phyloP scores from a whole-genome alignment of 2,113 vertebrate species.

The Thalassarche chlororhynchos region DNA sequence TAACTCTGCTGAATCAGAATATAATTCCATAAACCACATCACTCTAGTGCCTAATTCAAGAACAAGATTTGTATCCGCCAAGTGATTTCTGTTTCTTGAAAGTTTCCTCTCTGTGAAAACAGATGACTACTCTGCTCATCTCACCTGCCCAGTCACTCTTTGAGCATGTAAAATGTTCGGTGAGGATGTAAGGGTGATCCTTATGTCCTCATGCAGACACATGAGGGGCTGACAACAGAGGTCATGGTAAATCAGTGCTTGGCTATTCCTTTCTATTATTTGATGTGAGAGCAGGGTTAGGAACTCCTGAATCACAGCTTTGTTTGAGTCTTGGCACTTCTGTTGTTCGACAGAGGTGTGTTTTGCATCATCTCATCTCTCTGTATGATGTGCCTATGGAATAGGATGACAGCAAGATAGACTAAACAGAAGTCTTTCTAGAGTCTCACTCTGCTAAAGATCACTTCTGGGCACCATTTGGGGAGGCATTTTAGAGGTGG shows the following conservation, averaged over 20 bases:
- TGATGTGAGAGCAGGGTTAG: neutral
- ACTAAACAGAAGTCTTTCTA: neutral
- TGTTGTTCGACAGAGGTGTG: accelerated
- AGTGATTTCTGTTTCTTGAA: neutral
- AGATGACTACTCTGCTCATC: neutral
- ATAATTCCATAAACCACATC: neutral
- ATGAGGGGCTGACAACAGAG: neutral
- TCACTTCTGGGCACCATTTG: neutral
- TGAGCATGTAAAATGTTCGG: neutral
- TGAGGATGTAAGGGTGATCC: neutral
- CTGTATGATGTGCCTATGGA: neutral
- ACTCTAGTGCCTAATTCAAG: neutral
- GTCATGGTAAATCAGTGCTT: neutral
- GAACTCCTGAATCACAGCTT: neutral
- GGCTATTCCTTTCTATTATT: neutral
- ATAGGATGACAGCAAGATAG: neutral
- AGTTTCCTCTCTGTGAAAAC: neutral
- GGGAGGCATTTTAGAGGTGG: neutral
- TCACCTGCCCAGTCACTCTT: neutral
- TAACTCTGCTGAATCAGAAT: slow-evolving; percentile 3
- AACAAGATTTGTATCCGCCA: neutral
- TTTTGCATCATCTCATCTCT: neutral
- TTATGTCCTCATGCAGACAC: neutral
- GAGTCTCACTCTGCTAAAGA: neutral
- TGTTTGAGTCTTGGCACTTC: neutral